These are phyloP conservation scores for Coendou prehensilis DNA, from an alignment of 2,797 vertebrate species.

Conservation along the genomic window DNA sequence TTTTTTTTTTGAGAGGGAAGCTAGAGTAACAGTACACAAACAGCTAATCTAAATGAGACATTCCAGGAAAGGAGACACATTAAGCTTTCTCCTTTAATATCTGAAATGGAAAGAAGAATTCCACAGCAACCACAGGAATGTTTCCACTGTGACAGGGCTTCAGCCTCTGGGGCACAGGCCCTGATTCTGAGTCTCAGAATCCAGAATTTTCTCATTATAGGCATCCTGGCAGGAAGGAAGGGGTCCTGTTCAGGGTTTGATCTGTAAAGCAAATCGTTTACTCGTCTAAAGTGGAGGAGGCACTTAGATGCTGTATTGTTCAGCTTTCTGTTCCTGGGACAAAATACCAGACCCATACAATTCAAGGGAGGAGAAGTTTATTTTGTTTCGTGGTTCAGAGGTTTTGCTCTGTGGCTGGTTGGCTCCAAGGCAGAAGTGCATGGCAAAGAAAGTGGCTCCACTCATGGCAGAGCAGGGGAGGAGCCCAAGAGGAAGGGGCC, in stretches of 20 bases:
- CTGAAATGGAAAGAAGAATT: not conserved
- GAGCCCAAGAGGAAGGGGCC: not conserved
- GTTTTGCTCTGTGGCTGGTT: not conserved
- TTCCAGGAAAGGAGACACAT: constrained; percentile 66
- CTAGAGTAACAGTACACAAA: not conserved
- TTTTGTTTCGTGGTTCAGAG: not conserved
- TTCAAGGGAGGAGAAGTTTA: not conserved
- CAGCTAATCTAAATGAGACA: constrained; percentile 64
- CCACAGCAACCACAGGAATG: constrained; percentile 46
- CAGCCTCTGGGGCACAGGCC: not conserved
- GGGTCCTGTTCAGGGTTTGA: not conserved
- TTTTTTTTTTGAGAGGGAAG: not conserved
- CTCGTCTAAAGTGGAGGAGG: rapidly evolving
- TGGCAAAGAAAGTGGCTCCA: not conserved
- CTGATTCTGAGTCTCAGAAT: not conserved
- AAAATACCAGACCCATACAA: not conserved
- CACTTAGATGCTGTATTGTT: not conserved
- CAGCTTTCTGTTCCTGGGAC: not conserved
- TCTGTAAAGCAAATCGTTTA: not conserved
- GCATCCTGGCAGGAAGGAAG: not conserved
- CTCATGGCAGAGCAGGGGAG: not conserved
- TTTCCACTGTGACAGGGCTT: not conserved
- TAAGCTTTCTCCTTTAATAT: constrained; percentile 52
- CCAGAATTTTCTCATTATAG: not conserved
- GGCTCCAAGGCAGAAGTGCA: not conserved